Conservation (phyloP, 1,140 invertebrate genomes). For the Venustaconcha ellipsiformis region DNA sequence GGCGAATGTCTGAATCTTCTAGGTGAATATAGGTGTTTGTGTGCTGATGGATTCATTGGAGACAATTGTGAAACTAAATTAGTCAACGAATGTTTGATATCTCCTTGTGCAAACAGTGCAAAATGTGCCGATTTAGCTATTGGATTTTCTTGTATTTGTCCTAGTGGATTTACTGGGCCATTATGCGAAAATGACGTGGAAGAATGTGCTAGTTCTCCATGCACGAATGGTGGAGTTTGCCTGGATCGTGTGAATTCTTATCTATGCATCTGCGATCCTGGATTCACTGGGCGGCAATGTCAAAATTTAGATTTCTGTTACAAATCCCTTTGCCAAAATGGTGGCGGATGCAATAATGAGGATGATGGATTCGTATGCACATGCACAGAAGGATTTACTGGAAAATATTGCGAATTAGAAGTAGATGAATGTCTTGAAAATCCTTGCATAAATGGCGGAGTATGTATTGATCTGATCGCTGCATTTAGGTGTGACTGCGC, state of each 20-base stretch:
- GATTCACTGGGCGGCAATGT: constrained; percentile 1
- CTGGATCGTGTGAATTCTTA: not conserved
- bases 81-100: constrained; percentile 54
- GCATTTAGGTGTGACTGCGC: constrained; percentile 21
- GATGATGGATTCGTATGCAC: constrained; percentile 17
- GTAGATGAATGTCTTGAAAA: constrained; percentile 20
- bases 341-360: constrained; percentile 20
- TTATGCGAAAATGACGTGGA: constrained; percentile 72
- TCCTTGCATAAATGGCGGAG: constrained; percentile 23
- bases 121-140: constrained; percentile 19
- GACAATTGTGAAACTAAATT: constrained; percentile 42
- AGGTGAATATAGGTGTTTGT: constrained; percentile 32
- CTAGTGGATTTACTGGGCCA: constrained; percentile 36
- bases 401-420: constrained; percentile 16
- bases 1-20: constrained; percentile 30
- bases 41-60: constrained; percentile 72
- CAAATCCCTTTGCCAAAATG: constrained; percentile 18
- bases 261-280: not conserved
- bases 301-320: constrained; percentile 11
- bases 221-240: constrained; percentile 63
- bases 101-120: constrained; percentile 17
- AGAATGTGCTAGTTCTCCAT: constrained; percentile 17
- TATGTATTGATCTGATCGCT: constrained; percentile 18
- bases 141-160: constrained; percentile 30
- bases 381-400: constrained; percentile 14